phyloP scores from a whole-genome alignment of 2,888 invertebrate genomes.

The Ophraella communa region DNA sequence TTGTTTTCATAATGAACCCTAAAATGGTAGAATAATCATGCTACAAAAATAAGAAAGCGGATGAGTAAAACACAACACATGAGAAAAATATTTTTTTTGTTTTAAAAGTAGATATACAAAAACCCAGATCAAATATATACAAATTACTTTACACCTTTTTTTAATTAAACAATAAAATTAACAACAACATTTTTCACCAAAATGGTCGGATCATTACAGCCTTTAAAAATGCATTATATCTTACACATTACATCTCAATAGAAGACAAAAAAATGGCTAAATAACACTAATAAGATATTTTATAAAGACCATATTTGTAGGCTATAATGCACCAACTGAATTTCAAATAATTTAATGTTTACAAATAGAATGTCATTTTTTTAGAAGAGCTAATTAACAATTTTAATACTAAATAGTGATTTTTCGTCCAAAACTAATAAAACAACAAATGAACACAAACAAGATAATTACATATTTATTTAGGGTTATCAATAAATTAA shows the following conservation, averaged over 20 bases:
- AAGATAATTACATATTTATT: no score
- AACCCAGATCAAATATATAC: conserved; percentile 10
- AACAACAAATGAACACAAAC: no score
- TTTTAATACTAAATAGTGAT: background rate
- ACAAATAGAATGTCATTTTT: background rate
- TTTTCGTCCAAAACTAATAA: background rate
- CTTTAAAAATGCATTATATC: conserved; percentile 13
- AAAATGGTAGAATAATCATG: no score
- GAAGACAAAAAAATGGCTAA: background rate
- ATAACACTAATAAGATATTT: background rate
- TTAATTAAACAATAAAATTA: conserved; percentile 3
- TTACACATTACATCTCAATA: background rate
- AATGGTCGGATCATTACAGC: conserved; percentile 9
- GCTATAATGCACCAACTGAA: conserved; percentile 3
- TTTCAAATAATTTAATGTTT: background rate
- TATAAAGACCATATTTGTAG: background rate
- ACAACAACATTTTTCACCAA: no score
- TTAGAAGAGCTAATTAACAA: background rate
- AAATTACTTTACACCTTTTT: conserved; percentile 3
- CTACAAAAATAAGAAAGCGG: no score
- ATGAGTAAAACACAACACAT: background rate
- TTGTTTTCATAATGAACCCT: no score
- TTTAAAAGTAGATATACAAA: conserved; percentile 17
- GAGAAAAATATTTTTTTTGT: conserved; percentile 5
- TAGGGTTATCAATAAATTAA: no score